phyloP scores from a whole-genome alignment of 1,140 invertebrate species.

The Apolygus lucorum region DNA sequence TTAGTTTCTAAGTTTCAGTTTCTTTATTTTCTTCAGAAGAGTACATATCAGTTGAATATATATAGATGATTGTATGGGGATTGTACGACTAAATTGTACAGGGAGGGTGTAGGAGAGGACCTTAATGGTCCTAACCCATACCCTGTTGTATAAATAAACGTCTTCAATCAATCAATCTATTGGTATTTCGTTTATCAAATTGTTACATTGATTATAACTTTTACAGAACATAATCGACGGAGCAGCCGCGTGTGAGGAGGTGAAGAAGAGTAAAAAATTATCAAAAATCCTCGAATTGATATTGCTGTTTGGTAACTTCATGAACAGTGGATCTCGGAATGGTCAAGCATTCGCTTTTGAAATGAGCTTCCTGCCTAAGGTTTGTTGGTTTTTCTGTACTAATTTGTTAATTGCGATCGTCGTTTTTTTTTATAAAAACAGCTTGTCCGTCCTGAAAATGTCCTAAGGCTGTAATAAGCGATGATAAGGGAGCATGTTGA shows the following conservation, averaged over 20 bases:
- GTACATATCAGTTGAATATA: neutral
- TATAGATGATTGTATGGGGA: no score
- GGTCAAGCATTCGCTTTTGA: conserved; percentile 93
- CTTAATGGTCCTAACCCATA: no score
- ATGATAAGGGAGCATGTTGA: no score
- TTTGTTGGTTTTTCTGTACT: no score
- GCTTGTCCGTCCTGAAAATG: no score
- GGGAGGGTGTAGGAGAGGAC: no score
- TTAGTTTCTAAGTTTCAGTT: no score
- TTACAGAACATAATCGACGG: conserved; percentile 80
- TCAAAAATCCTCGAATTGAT: conserved; percentile 81
- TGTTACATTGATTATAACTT: conserved; percentile 22
- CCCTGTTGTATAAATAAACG: no score
- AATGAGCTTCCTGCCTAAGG: conserved; percentile 90
- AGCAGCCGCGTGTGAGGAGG: conserved; percentile 91
- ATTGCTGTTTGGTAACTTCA: conserved; percentile 84
- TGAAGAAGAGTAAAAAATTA: conserved; percentile 83
- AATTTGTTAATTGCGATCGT: no score
- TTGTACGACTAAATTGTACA: no score
- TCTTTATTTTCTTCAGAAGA: conserved; percentile 22
- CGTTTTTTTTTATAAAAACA: no score
- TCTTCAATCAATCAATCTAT: neutral
- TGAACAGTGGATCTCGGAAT: conserved; percentile 90
- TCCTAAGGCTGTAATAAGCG: no score
- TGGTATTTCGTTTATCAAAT: neutral